Conservation (phyloP, 2,113 vertebrate species). For the Collichthys lucidus region DNA sequence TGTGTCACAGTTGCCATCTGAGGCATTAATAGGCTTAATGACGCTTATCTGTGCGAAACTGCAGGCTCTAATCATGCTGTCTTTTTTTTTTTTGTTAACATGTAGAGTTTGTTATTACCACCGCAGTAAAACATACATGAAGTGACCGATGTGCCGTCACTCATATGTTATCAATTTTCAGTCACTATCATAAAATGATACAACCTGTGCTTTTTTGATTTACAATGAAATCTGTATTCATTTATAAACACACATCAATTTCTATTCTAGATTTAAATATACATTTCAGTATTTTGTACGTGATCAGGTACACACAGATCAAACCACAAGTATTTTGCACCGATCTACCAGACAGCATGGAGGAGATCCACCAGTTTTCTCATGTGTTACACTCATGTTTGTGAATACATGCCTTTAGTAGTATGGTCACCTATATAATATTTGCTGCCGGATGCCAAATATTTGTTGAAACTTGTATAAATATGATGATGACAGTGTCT, state of each 20-base stretch:
- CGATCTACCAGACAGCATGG: constrained; percentile 41
- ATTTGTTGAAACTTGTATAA: constrained; percentile 68
- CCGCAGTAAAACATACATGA: not conserved
- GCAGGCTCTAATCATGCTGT: constrained; percentile 9
- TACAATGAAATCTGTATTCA: not conserved
- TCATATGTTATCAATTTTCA: constrained; percentile 4
- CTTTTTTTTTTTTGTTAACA: constrained; percentile 17
- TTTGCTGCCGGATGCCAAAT: constrained; percentile 71
- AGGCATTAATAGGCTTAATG: constrained; percentile 43
- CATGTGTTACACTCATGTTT: constrained; percentile 57
- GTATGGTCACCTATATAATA: constrained; percentile 52
- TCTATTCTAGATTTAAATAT: constrained; percentile 35
- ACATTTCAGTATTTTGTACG: constrained; percentile 31
- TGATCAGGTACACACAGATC: constrained; percentile 11
- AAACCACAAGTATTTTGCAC: constrained; percentile 33
- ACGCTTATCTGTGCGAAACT: constrained; percentile 20
- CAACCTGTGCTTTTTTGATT: not conserved
- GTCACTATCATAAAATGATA: not conserved
- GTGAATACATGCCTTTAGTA: constrained; percentile 65
- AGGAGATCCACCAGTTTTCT: constrained; percentile 49
- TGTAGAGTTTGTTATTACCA: constrained; percentile 5
- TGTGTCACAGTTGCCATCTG: constrained; percentile 31
- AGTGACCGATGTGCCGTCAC: constrained; percentile 9
- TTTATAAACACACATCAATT: constrained; percentile 9
- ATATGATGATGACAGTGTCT: constrained; percentile 47